Percentiles rank a stretch among this genome's conserved stretches.
phyloP scores from a whole-genome alignment of 2,797 vertebrate genomes.

The Petrocephalus sullivani region DNA sequence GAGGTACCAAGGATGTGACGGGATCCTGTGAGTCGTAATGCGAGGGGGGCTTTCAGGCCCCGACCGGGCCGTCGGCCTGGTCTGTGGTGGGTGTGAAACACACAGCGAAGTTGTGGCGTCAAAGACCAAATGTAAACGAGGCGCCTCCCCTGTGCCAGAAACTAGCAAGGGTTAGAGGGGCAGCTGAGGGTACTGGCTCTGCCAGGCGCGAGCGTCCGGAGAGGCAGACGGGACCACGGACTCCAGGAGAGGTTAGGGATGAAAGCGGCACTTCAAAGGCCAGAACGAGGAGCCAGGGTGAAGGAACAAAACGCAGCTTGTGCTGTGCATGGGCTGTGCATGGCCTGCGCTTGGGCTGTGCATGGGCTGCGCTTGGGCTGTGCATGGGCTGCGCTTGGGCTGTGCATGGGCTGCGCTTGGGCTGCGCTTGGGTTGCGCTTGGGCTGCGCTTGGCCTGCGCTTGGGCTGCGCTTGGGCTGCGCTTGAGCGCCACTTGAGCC shows the following conservation, averaged over 20 bases:
- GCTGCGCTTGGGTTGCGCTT: no score
- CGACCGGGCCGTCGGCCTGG: neutral
- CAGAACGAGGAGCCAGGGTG: constrained; percentile 40
- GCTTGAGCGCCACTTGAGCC: constrained; percentile 56
- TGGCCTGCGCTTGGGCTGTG: no score
- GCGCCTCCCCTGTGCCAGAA: neutral
- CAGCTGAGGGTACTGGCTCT: constrained; percentile 46
- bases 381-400: no score
- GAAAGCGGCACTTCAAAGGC: constrained; percentile 68
- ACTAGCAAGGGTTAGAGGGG: constrained; percentile 28
- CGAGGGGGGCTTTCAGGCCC: neutral
- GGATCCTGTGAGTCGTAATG: constrained; percentile 27
- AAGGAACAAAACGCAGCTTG: constrained; percentile 64
- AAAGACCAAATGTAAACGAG: neutral
- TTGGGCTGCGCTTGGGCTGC: constrained; percentile 50
- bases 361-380: no score
- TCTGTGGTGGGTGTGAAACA: neutral
- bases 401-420: no score
- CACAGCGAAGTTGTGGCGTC: neutral
- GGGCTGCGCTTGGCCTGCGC: no score
- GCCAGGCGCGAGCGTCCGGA: constrained; percentile 61
- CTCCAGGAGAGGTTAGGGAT: constrained; percentile 64
- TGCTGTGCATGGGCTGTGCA: constrained; percentile 44
- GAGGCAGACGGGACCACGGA: constrained; percentile 64
- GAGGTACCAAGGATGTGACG: constrained; percentile 52